Evolutionary conservation across 2,888 invertebrate genomes (phyloP).

Genomic region (Pristionchus japonicus): DNA sequence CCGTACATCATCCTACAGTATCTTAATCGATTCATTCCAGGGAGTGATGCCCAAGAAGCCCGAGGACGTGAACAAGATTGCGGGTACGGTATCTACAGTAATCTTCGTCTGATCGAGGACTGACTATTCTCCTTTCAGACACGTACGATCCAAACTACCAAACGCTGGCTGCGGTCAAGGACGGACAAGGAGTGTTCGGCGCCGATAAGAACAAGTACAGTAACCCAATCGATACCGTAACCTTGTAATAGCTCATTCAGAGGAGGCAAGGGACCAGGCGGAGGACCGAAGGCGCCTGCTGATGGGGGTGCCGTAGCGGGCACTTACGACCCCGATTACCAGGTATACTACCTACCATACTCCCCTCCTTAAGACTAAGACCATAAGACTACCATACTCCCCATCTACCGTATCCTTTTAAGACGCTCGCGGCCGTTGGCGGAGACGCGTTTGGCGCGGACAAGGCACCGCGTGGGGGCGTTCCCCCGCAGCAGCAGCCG

Average conservation of each 20-base stretch:
- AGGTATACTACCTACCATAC: too few relatives aligned
- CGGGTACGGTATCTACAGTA: background rate
- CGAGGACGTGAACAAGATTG: conserved; percentile 19
- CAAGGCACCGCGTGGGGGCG: background rate
- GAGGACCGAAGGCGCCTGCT: background rate
- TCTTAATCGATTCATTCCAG: background rate
- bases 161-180: conserved; percentile 1
- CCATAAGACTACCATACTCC: too few relatives aligned
- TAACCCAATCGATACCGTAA: background rate
- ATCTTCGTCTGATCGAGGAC: background rate
- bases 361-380: too few relatives aligned
- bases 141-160: too few relatives aligned
- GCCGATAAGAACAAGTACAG: background rate
- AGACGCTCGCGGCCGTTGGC: conserved; percentile 5
- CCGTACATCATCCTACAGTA: too few relatives aligned
- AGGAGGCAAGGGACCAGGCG: background rate
- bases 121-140: conserved; percentile 2
- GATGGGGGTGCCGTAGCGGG: background rate
- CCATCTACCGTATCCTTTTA: background rate
- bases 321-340: background rate
- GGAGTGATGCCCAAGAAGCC: conserved; percentile 14
- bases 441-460: conserved; percentile 1
- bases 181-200: background rate
- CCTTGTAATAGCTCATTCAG: background rate
- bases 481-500: background rate